Evolutionary conservation across 1,140 invertebrate genomes (phyloP).

Genomic region (Ooceraea biroi): DNA sequence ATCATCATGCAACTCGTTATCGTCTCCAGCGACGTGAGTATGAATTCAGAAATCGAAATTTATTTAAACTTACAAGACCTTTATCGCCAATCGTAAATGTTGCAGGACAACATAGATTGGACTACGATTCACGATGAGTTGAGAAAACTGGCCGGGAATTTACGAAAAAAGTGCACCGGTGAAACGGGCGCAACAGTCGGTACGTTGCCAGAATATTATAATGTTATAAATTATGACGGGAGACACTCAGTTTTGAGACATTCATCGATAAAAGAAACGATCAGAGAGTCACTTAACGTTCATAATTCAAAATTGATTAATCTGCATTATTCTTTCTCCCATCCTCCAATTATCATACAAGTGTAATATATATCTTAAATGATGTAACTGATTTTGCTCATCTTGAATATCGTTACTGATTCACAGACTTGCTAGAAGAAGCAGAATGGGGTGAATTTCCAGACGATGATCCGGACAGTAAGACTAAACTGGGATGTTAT

Average conservation of each 20-base stretch:
- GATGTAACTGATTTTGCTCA: slow-evolving; percentile 18
- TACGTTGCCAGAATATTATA: slow-evolving; percentile 44
- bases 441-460: slow-evolving; percentile 68
- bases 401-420: too few relatives aligned
- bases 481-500: slow-evolving; percentile 82
- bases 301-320: background rate
- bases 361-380: slow-evolving; percentile 12
- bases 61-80: background rate
- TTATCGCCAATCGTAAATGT: slow-evolving; percentile 12
- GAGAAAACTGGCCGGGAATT: slow-evolving; percentile 68
- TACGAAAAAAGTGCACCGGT: slow-evolving; percentile 76
- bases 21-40: slow-evolving; percentile 25
- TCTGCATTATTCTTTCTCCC: background rate
- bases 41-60: background rate
- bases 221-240: too few relatives aligned
- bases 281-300: background rate
- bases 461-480: too few relatives aligned
- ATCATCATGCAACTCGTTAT: slow-evolving; percentile 5
- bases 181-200: slow-evolving; percentile 74
- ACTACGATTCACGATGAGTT: slow-evolving; percentile 24
- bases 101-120: slow-evolving; percentile 43
- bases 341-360: background rate
- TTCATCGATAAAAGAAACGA: background rate
- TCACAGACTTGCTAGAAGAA: slow-evolving; percentile 65
- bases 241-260: background rate